Base-by-base conservation (phyloP, 2,113 vertebrate species). In the Illadopsis cleaveri region DNA sequence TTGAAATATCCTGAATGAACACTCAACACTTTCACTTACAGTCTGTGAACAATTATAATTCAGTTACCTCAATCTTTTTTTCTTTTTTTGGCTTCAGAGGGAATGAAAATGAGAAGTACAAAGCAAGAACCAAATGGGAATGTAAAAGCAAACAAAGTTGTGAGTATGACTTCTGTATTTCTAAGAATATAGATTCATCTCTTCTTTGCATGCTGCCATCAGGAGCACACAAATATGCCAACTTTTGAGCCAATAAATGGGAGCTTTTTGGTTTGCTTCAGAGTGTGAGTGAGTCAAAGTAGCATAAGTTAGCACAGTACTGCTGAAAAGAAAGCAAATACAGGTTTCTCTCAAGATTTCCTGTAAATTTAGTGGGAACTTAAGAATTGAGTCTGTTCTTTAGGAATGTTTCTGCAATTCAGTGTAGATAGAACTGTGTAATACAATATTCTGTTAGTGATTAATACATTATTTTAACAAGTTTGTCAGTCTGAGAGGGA, bases 51-150 rank as follows among this genome's bases (percentile, higher is more conserved):
- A 66, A 10, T 53, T 77, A 53, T 5, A 60, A 11, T 58, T 79
- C n/a, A 64, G 48, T 79, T 65, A 50, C 38, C 9, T 2, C 11
- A 27, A 28, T 75, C 6, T 65, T 65, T 78, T 82, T 82, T 61
- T 58, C 4, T 64, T 38, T 9, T 83, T 75, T 78, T 93, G 22
- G 42, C 31, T 95, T 81, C 68, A 99, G 99, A 99, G 96, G 99
- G 99, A 83, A 99, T 99, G 99, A 99, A 99, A 98, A 99, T 99
- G 98, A 99, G 99, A 97, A 99, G 98, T 91, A 97, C 99, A 16
- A 99, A 99, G 94, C 98, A 98, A 57, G 99, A 99, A 89, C 95
- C 98, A 62, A 99, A 99, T 82, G 99, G 99, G 79, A 99, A 98
- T 78, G 98, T 98, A 92, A 99, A 99, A 97, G 91, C 97, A 75